A percentile compares a stretch with the other conserved stretches of the same genome.
These are phyloP conservation scores for Aegotheles bennettii DNA, from an alignment of 2,113 vertebrate genomes.

Conservation along the genomic window DNA sequence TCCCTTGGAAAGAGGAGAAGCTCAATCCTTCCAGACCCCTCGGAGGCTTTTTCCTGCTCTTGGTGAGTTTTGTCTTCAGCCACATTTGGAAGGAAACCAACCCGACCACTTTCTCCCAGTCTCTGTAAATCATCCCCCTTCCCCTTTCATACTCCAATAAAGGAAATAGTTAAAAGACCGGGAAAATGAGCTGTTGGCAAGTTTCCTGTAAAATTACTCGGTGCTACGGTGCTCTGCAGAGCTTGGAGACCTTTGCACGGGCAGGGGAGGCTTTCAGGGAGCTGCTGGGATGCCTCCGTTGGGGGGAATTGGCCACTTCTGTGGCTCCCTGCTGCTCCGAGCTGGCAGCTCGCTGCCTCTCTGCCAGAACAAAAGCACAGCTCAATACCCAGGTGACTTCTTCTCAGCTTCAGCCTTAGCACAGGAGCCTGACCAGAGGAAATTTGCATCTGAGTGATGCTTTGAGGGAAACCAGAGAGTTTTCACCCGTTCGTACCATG, in stretches of 20 bases:
- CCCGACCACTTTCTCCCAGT: neutral
- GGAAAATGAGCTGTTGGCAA: neutral
- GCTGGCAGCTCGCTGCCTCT: neutral
- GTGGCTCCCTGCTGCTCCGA: accelerated
- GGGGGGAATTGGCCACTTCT: neutral
- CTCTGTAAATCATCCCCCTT: neutral
- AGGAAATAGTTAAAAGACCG: slow-evolving; percentile 20
- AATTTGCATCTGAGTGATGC: neutral
- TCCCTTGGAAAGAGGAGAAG: neutral
- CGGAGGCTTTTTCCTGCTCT: neutral
- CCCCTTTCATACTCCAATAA: neutral
- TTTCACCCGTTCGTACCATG: neutral
- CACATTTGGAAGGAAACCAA: neutral
- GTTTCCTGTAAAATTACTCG: neutral
- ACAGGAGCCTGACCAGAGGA: neutral
- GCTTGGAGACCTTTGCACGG: accelerated
- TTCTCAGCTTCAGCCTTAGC: neutral
- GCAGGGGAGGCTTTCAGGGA: neutral
- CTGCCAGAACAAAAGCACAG: neutral
- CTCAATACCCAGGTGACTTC: neutral
- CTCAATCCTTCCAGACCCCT: neutral
- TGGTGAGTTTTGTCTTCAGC: neutral
- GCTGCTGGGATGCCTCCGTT: neutral
- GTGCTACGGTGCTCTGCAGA: neutral
- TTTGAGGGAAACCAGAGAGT: neutral